A percentile compares a stretch with the other conserved stretches of the same genome.
phyloP scores from a whole-genome alignment of 1,140 invertebrate species.

The Dermatophagoides farinae region DNA sequence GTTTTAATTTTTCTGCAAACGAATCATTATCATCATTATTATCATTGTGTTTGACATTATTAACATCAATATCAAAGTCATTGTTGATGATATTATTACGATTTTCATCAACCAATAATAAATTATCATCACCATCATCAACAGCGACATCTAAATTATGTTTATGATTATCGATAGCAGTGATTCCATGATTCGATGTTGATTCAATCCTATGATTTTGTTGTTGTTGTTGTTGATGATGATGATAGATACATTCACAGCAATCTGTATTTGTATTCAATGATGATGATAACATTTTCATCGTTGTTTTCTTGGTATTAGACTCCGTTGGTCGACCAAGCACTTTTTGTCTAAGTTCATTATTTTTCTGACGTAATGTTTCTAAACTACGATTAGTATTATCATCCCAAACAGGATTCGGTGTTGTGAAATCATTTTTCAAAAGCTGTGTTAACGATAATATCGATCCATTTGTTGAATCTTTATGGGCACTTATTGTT shows the following conservation, averaged over 20 bases:
- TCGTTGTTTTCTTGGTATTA: too few species aligned
- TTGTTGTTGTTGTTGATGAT: too few species aligned
- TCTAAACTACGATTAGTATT: neutral
- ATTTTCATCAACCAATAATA: neutral
- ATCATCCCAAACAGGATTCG: neutral
- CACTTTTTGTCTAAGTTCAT: conserved; percentile 1
- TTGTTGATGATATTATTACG: neutral
- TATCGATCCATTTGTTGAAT: neutral
- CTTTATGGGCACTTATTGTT: neutral
- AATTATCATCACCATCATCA: neutral
- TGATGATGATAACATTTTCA: too few species aligned
- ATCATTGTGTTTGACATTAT: neutral
- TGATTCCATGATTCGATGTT: too few species aligned
- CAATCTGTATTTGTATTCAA: too few species aligned
- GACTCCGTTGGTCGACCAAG: neutral
- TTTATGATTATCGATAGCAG: neutral
- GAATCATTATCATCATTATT: neutral
- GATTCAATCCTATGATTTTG: too few species aligned
- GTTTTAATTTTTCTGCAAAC: neutral
- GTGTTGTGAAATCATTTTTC: neutral
- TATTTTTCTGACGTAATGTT: neutral
- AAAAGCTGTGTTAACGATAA: neutral
- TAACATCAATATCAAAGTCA: neutral
- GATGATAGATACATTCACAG: too few species aligned
- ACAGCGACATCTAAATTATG: neutral